These are phyloP conservation scores for Heliconius congener DNA, from an alignment of 1,140 invertebrate species.

Conservation along the genomic window DNA sequence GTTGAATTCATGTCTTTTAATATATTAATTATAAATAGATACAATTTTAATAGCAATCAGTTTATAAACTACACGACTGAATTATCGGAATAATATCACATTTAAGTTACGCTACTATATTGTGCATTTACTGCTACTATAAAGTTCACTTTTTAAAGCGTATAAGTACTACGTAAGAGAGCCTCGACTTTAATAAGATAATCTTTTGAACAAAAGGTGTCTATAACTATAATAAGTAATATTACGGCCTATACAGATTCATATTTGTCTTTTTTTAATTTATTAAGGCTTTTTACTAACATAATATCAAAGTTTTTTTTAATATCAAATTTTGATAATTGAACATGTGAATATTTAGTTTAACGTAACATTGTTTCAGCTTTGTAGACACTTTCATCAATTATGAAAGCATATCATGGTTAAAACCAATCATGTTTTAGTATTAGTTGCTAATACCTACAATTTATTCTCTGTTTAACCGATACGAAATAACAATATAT, in stretches of 20 bases:
- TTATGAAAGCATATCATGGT: constrained; percentile 64
- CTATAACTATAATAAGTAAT: constrained; percentile 1
- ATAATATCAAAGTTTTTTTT: not conserved
- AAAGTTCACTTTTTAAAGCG: constrained; percentile 5
- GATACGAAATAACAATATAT: not conserved
- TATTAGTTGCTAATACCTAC: constrained; percentile 54
- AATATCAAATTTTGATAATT: not conserved
- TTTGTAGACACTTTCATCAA: constrained; percentile 18
- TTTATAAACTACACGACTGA: constrained; percentile 17
- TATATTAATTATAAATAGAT: constrained; percentile 24
- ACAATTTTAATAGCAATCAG: constrained; percentile 2
- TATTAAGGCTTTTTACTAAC: constrained; percentile 4
- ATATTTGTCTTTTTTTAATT: not conserved
- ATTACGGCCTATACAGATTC: not conserved
- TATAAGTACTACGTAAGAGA: constrained; percentile 8
- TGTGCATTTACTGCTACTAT: not conserved
- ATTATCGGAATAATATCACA: constrained; percentile 1
- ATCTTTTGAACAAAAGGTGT: not conserved
- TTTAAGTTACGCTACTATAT: constrained; percentile 3
- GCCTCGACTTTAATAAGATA: constrained; percentile 3
- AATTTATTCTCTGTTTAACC: constrained; percentile 53
- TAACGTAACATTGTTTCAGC: not conserved
- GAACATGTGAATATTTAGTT: constrained; percentile 1
- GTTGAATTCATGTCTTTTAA: constrained; percentile 24
- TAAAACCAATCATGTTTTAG: constrained; percentile 51